Conservation (phyloP, 2,797 vertebrate genomes). For the Antrozous pallidus region DNA sequence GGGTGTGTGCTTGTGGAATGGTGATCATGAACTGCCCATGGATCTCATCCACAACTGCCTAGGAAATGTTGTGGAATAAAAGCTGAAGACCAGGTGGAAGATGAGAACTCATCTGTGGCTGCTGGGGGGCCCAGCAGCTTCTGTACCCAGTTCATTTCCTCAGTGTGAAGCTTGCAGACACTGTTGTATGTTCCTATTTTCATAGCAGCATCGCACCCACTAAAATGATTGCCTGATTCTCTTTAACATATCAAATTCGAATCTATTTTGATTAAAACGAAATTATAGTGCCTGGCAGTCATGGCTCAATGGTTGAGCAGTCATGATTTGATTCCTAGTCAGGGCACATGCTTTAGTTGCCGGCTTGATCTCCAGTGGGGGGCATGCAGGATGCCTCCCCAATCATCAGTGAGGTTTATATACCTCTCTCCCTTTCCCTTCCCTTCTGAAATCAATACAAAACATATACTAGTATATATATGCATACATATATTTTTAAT, state of each 20-base stretch:
- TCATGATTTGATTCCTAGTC: too few species aligned
- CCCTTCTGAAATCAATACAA: too few species aligned
- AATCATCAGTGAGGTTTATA: too few species aligned
- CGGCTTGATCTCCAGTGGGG: too few species aligned
- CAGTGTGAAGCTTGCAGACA: too few species aligned
- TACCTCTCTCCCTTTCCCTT: too few species aligned
- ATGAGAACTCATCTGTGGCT: fast-evolving
- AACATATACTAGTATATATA: too few species aligned
- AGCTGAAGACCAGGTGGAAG: fast-evolving
- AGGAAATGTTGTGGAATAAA: fast-evolving
- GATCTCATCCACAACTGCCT: background rate
- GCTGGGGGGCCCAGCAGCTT: fast-evolving
- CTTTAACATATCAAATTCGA: fast-evolving
- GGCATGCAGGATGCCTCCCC: too few species aligned
- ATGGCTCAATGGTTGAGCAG: too few species aligned
- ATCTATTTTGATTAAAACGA: fast-evolving
- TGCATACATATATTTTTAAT: too few species aligned
- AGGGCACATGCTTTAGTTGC: too few species aligned
- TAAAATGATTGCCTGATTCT: fast-evolving
- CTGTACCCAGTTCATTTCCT: fast-evolving
- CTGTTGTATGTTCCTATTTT: fast-evolving
- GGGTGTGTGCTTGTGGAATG: fast-evolving
- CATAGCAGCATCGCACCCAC: background rate
- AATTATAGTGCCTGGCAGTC: background rate
- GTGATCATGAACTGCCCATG: fast-evolving